Conservation (phyloP, 2,113 vertebrate species). For the Apteryx owenii region DNA sequence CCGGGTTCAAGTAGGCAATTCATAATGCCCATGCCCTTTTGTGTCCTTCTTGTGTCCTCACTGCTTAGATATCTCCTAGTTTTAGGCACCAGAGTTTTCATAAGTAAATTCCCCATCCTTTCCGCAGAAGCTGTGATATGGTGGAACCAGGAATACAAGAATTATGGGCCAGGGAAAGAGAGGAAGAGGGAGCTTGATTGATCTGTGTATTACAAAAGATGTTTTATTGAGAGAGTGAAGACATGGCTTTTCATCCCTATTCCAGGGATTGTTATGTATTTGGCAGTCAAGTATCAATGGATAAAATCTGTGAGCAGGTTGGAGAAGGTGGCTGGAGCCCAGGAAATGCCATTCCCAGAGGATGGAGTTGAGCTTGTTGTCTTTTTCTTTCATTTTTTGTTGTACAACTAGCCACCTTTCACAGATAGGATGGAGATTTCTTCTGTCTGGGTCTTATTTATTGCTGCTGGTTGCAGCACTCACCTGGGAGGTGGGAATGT, state of each 20-base stretch:
- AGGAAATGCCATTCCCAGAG: neutral
- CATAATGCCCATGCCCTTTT: neutral
- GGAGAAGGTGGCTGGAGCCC: neutral
- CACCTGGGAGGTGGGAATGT: neutral
- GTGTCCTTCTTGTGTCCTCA: neutral
- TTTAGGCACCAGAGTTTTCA: neutral
- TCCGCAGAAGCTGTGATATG: neutral
- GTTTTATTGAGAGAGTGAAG: neutral
- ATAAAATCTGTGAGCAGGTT: neutral
- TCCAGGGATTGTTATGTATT: neutral
- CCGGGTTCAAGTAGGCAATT: neutral
- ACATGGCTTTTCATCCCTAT: neutral
- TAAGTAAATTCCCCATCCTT: neutral
- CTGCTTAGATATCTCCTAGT: neutral
- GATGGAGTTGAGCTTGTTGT: neutral
- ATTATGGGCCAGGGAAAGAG: neutral
- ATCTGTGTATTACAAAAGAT: neutral
- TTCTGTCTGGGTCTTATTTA: neutral
- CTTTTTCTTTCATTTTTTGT: neutral
- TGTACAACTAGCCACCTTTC: rapidly evolving
- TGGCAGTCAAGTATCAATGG: neutral
- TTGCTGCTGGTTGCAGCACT: neutral
- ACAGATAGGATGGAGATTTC: neutral
- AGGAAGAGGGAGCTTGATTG: neutral
- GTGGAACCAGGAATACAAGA: too few species aligned